Percentiles rank a stretch among this genome's conserved stretches.
These are phyloP conservation scores for Pammene aurita DNA, from an alignment of 2,888 invertebrate genomes.

Conservation along the genomic window DNA sequence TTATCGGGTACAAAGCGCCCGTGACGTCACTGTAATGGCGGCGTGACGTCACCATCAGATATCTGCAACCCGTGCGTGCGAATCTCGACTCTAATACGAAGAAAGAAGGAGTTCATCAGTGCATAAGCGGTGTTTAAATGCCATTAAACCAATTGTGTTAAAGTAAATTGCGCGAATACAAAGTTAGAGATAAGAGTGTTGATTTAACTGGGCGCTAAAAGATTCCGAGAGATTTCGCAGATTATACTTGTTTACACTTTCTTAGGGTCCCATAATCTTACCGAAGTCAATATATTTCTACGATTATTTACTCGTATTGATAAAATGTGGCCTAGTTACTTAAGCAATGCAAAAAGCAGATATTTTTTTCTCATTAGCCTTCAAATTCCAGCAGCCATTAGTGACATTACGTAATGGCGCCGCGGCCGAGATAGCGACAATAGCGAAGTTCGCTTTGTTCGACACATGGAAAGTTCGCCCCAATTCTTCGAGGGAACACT, in stretches of 20 bases:
- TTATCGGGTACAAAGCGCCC: constrained; percentile 38
- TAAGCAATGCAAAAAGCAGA: no score
- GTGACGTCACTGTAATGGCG: constrained; percentile 39
- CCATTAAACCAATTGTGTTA: constrained; percentile 39
- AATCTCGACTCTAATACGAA: neutral
- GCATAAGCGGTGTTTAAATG: constrained; percentile 17
- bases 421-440: constrained; percentile 44
- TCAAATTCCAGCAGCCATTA: constrained; percentile 42
- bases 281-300: no score
- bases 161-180: constrained; percentile 39
- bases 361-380: no score
- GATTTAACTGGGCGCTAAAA: constrained; percentile 36
- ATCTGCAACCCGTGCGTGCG: neutral
- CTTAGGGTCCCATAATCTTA: no score
- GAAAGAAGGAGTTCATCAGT: neutral
- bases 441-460: constrained; percentile 46
- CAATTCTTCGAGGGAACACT: constrained; percentile 23
- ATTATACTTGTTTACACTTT: constrained; percentile 4
- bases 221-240: constrained; percentile 25
- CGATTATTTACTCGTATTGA: no score
- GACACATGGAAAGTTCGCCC: constrained; percentile 29
- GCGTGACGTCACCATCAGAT: constrained; percentile 16
- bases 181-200: constrained; percentile 37
- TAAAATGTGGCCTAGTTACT: no score
- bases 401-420: constrained; percentile 48